Percentiles rank a stretch among this genome's conserved stretches.
Evolutionary conservation across 2,888 invertebrate species (phyloP).

Genomic region (Leptopilina drosophilae): DNA sequence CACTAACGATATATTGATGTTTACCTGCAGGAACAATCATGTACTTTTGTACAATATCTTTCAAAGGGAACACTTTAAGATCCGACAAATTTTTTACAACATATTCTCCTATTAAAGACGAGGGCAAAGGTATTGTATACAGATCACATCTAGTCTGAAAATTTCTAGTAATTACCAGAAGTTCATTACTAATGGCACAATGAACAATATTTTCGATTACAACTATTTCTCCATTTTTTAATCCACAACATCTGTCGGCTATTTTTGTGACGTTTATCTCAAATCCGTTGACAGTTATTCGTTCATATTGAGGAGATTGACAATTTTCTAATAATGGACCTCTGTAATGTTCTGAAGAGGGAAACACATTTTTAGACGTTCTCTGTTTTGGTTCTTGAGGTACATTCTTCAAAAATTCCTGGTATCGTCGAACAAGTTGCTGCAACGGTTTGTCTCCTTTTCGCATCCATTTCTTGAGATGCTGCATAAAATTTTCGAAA

Average conservation of each 20-base stretch:
- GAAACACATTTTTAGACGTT: too few species aligned
- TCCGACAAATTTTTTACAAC: conserved; percentile 35
- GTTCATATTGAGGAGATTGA: conserved; percentile 23
- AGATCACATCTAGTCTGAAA: conserved; percentile 42
- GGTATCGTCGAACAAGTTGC: conserved; percentile 25
- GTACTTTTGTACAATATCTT: neutral
- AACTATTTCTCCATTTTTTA: neutral
- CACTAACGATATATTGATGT: neutral
- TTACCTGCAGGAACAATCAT: neutral
- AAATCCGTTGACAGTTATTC: neutral
- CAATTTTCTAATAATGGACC: too few species aligned
- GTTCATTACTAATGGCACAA: neutral
- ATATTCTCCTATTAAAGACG: conserved; percentile 39
- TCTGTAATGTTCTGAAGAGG: too few species aligned
- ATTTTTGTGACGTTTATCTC: conserved; percentile 8
- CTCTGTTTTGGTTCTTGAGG: neutral
- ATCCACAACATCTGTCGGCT: neutral
- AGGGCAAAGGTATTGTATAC: conserved; percentile 43
- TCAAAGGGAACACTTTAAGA: conserved; percentile 7
- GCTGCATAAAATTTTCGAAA: conserved; percentile 47
- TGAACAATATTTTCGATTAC: neutral
- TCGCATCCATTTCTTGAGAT: conserved; percentile 41
- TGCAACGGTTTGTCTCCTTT: conserved; percentile 45
- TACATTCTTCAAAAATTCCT: neutral
- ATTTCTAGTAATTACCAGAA: conserved; percentile 43